Evolutionary conservation across 2,888 invertebrate genomes (phyloP).

Genomic region (Stomorhina lunata): DNA sequence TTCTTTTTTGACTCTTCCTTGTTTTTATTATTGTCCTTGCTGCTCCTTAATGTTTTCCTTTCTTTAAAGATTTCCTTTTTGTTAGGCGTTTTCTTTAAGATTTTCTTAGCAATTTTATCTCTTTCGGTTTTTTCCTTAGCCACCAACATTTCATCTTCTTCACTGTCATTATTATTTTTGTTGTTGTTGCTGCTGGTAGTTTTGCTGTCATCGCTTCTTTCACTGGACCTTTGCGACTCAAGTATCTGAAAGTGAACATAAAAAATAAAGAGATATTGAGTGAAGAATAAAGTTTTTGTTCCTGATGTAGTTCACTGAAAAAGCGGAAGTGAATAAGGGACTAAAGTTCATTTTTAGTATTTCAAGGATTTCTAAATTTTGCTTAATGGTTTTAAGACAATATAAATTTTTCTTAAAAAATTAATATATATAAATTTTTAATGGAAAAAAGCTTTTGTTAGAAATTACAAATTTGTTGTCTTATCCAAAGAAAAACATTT

Average conservation of each 20-base stretch:
- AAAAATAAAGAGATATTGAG: constrained; percentile 20
- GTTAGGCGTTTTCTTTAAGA: constrained; percentile 45
- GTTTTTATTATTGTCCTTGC: constrained; percentile 28
- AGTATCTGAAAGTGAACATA: constrained; percentile 70
- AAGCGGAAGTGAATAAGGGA: neutral
- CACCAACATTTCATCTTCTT: constrained; percentile 29
- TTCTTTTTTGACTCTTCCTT: constrained; percentile 1
- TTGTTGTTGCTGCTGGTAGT: constrained; percentile 57
- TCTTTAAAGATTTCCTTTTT: constrained; percentile 46
- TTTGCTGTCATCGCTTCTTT: constrained; percentile 30
- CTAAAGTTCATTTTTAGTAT: neutral
- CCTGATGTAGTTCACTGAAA: too few species aligned
- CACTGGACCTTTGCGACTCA: constrained; percentile 74
- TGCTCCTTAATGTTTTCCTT: constrained; percentile 23
- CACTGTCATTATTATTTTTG: constrained; percentile 47
- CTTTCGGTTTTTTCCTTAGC: constrained; percentile 6
- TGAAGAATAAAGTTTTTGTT: constrained; percentile 14
- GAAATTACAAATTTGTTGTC: too few species aligned
- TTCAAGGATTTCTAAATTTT: too few species aligned
- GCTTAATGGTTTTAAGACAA: too few species aligned
- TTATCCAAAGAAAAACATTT: too few species aligned
- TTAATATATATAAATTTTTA: too few species aligned
- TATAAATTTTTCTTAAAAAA: too few species aligned
- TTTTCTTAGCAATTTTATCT: constrained; percentile 48
- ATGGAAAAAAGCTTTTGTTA: too few species aligned